Evolutionary conservation across 2,888 invertebrate species (phyloP), one percentile per base, ranked within the genome.

Genomic region (Heteromyza rotundicornis): DNA sequence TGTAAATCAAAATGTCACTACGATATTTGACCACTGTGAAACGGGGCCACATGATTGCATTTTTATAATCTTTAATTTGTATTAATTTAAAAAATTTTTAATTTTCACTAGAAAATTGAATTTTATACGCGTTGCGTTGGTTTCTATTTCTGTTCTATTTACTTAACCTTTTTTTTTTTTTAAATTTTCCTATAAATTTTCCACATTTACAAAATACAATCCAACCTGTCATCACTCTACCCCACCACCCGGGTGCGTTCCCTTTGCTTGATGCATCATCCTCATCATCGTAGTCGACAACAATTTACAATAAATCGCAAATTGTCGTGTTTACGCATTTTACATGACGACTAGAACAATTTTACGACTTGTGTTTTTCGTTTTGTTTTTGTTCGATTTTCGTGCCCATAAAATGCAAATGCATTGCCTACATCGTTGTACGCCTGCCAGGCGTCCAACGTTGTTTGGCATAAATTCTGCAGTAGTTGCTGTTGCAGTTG

Each of bases 311-410:
- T 64, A 62, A 60, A 64, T 63, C 57, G 64, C 63, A 67, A 64
- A 67, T 64, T 63, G 63, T 63, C 64, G 62, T 67, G 67, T 67
- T 67, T 63, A 67, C 63, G 64, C 64, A 64, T 63, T 67, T 66
- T 63, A 60, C 63, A 63, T 62, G 60, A 57, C 54, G 59, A 52
- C 44, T 59, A 40, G 47, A 17, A 20, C 47, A 47, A 20, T 47
- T 47, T 47, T 47, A 47, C 20, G 47, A 47, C 47, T 19, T 47
- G 17, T 47, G 19, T 14, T 5, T n/a, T 7, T 19, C 2, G 8
- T 20, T 47, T n/a, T 47, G 19, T 19, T 19, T 19, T 5, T 20
- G 8, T 14, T 47, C 20, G 47, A 17, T 20, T 40, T 5, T 3
- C 40, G 40, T 17, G 17, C 2, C 14, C 40, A 20, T 20, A 47